Base-by-base conservation (phyloP, 2,888 invertebrate genomes). In the Anagyrus pseudococci region DNA sequence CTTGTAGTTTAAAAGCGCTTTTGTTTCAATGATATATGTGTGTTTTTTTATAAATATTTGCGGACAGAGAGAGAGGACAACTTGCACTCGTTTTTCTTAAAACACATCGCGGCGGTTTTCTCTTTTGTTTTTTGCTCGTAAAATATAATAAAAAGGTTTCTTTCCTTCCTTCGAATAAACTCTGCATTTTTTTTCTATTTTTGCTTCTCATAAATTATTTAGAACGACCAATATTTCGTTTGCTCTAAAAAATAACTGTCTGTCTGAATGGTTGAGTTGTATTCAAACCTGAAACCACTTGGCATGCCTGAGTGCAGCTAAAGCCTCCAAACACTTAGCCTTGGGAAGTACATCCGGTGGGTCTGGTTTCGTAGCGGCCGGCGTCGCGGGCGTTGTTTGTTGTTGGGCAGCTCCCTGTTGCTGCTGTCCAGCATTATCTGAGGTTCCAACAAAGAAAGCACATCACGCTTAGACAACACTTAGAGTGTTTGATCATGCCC, bases 291-390 rank as follows among this genome's bases (percentile, higher is more conserved):
- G 98, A 92, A 98, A 99, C 98, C 98, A 99, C 89, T 99, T 99
- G 88, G 98, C 96, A 91, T 97, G 98, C 88, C 99, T 94, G 86
- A 99, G 92, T 86, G 96, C 95, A 87, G 98, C 98, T 87, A 99
- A 92, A 87, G 98, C 98, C 89, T 96, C 93, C 88, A 99, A 93
- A 91, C 98, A 98, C 88, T 96, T 96, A 88, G 95, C 94, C 88
- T 95, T 94, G 89, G 96, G 94, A 87, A 98, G 92, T 84, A 95
- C 92, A 87, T 97, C 97, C 86, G 89, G 88, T 72, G 88, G 87
- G 79, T 87, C 88, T 84, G 85, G 85, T 84, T 90, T 86, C 82
- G 84, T 84, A 83, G 85, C 89, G 87, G 89, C 89, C 87, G 89
- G 89, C 85, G 88, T 87, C 85, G 83, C 85, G 85, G 83, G 84